Percentiles rank a stretch among this genome's conserved stretches.
phyloP scores from a whole-genome alignment of 2,888 invertebrate species.

The Ectemnius lituratus region DNA sequence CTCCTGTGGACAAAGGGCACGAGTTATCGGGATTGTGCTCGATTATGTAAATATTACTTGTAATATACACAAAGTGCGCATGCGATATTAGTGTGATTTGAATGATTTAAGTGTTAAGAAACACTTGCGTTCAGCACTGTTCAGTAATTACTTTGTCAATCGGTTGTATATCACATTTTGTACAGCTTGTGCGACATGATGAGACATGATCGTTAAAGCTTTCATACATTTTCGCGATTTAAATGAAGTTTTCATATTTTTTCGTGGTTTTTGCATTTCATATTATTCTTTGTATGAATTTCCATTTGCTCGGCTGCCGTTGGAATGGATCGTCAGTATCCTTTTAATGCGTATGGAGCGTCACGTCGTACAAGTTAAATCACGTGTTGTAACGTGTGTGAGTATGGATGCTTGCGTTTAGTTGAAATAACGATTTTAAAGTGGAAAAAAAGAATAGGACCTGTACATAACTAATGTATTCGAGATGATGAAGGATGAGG shows the following conservation, averaged over 20 bases:
- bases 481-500: slow-evolving; percentile 40
- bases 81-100: slow-evolving; percentile 21
- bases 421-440: slow-evolving; percentile 40
- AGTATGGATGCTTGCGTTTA: slow-evolving; percentile 40
- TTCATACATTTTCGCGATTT: neutral
- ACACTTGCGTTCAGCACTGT: slow-evolving; percentile 39
- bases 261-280: slow-evolving; percentile 28
- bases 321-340: neutral
- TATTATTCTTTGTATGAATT: slow-evolving; percentile 18
- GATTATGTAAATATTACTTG: slow-evolving; percentile 84
- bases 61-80: slow-evolving; percentile 38
- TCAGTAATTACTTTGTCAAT: slow-evolving; percentile 44
- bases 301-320: slow-evolving; percentile 16
- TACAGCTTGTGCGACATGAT: slow-evolving; percentile 67
- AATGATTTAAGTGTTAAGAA: slow-evolving; percentile 20
- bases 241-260: slow-evolving; percentile 18
- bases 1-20: slow-evolving; percentile 85
- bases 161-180: slow-evolving; percentile 57
- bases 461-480: slow-evolving; percentile 65
- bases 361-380: slow-evolving; percentile 65
- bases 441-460: slow-evolving; percentile 42
- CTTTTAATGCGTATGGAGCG: slow-evolving; percentile 25
- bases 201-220: slow-evolving; percentile 13
- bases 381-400: slow-evolving; percentile 36
- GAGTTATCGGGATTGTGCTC: slow-evolving; percentile 93